These are phyloP conservation scores for Barypeithes pellucidus DNA, from an alignment of 2,888 invertebrate species.

Conservation along the genomic window DNA sequence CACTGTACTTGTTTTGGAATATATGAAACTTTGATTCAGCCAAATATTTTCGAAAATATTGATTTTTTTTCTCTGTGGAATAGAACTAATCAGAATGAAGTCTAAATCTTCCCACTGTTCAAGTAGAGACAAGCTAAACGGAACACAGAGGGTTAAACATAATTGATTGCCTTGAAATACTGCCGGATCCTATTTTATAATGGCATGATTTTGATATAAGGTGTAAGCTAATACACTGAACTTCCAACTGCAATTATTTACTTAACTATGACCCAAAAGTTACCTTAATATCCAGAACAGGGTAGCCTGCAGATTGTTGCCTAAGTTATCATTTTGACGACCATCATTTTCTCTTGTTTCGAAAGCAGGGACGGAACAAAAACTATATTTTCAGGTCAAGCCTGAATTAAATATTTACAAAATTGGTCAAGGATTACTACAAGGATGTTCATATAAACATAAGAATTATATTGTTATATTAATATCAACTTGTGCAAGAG, in stretches of 20 bases:
- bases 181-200: constrained; percentile 6
- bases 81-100: not conserved
- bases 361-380: not conserved
- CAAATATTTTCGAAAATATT: too few relatives aligned
- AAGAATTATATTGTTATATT: too few relatives aligned
- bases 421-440: too few relatives aligned
- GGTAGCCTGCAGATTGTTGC: not conserved
- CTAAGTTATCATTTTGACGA: constrained; percentile 6
- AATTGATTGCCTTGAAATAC: constrained; percentile 11
- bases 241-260: constrained; percentile 21
- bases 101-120: not conserved
- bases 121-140: not conserved
- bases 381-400: too few relatives aligned
- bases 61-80: too few relatives aligned
- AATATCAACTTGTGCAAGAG: too few relatives aligned
- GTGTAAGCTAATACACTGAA: constrained; percentile 11
- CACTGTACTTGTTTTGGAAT: too few relatives aligned
- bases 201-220: constrained; percentile 13
- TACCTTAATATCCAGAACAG: constrained; percentile 7
- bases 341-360: not conserved
- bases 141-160: constrained; percentile 6
- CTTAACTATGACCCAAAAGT: constrained; percentile 18
- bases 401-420: too few relatives aligned
- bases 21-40: too few relatives aligned
- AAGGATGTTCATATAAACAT: too few relatives aligned